phyloP scores from a whole-genome alignment of 2,888 invertebrate genomes.

The Coelopa pilipes region DNA sequence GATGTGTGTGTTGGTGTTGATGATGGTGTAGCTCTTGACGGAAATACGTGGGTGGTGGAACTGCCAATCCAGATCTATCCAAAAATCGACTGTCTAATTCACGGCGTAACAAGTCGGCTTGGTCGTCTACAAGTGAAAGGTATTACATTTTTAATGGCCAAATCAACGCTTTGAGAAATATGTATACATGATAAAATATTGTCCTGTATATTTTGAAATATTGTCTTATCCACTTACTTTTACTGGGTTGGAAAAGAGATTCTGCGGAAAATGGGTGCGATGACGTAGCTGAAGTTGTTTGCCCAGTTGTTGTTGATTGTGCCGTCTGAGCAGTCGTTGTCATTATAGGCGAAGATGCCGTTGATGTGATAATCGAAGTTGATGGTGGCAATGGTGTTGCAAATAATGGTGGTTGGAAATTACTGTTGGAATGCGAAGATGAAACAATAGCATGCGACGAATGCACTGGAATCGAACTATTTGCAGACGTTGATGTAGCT shows the following conservation, averaged over 20 bases:
- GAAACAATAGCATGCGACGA: constrained; percentile 52
- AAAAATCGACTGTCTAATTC: constrained; percentile 91
- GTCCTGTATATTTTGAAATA: too few species aligned
- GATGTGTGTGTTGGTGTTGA: constrained; percentile 91
- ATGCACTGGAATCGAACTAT: constrained; percentile 68
- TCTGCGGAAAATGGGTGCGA: constrained; percentile 90
- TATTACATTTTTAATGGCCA: neutral
- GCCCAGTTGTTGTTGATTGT: constrained; percentile 45
- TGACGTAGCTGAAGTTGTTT: constrained; percentile 68
- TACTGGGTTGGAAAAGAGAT: constrained; percentile 86
- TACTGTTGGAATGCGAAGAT: constrained; percentile 61
- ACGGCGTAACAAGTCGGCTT: constrained; percentile 86
- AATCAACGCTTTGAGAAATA: too few species aligned
- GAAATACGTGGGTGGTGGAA: constrained; percentile 71
- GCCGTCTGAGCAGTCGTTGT: constrained; percentile 48
- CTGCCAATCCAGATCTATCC: constrained; percentile 80
- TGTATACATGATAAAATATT: too few species aligned
- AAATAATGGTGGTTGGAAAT: constrained; percentile 75
- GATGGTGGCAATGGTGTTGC: constrained; percentile 73
- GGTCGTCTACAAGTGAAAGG: constrained; percentile 69
- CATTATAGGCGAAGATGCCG: constrained; percentile 43
- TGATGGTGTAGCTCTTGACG: constrained; percentile 93
- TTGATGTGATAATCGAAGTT: constrained; percentile 45
- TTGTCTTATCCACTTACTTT: constrained; percentile 66
- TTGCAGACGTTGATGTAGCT: constrained; percentile 46